Base-by-base conservation (phyloP, 1,140 invertebrate species). In the Drosophila erecta region DNA sequence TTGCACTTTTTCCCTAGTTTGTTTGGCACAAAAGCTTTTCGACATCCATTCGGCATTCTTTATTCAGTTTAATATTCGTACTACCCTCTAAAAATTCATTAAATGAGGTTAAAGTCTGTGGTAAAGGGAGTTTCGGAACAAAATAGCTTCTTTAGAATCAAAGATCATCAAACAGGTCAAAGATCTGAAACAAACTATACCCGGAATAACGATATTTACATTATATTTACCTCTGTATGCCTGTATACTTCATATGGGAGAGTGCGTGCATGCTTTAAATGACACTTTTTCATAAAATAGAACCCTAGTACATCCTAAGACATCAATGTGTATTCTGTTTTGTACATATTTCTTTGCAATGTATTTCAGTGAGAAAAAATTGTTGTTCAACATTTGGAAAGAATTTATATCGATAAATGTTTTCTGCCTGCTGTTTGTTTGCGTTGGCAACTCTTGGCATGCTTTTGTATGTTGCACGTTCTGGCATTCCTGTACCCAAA, bases 191-290 rank as follows among this genome's bases (percentile, higher is more conserved):
- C 33, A n/a, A 51, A 46, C 53, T 51, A 7, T 58, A 53, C 41
- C 58, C 37, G 38, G 41, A 57, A 15, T 12, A 20, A 4, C 37
- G 20, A 38, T 44, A 24, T 37, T 41, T 40, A 76, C 67, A 41
- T 76, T 14, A 8, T 61, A 35, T 20, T 17, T 79, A 27, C 27
- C 27, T 50, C 37, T 74, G 56, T 30, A 30, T 30, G 30, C 30
- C 30, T 30, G 38, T 60, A 24, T 72, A 46, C 15, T 30, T 30
- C 43, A 57, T 55, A 24, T 69, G 53, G 71, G 56, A 58, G 62
- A 64, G 60, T 62, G 58, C 60, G 15, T 62, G 71, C 74, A 73
- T 78, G 74, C 35, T 14, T 40, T 24, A 15, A 73, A 62, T 12
- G 7, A 70, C 64, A 65, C 37, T 57, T 35, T 38, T 11, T 47